Conservation (phyloP, 2,113 vertebrate species). For the Hassar affinis region DNA sequence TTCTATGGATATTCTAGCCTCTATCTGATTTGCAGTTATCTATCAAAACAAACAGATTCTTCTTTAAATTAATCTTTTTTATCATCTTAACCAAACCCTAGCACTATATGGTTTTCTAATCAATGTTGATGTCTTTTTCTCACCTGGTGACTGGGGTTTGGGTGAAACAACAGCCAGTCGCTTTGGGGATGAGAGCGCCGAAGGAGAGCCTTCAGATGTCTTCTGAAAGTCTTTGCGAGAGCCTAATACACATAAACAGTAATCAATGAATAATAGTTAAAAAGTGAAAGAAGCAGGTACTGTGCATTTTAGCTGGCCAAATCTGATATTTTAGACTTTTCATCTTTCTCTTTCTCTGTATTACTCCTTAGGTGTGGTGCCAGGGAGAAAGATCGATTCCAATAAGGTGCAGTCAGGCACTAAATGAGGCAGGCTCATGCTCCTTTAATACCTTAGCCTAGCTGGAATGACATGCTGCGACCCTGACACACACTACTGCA, state of each 20-base stretch:
- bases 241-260: slow-evolving; percentile 54
- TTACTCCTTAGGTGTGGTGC: not conserved
- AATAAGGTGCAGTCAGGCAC: slow-evolving; percentile 48
- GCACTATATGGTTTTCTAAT: not conserved
- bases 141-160: slow-evolving; percentile 85
- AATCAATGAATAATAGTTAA: not conserved
- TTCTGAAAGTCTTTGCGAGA: slow-evolving; percentile 80
- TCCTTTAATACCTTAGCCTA: slow-evolving; percentile 19
- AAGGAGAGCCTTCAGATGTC: slow-evolving; percentile 73
- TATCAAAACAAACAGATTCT: not conserved
- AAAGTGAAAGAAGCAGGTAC: not conserved
- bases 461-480: slow-evolving; percentile 30
- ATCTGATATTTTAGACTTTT: not conserved
- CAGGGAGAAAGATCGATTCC: slow-evolving; percentile 46
- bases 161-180: slow-evolving; percentile 68
- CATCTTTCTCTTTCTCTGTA: not conserved
- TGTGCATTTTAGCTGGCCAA: not conserved
- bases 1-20: not conserved
- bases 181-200: slow-evolving; percentile 80
- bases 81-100: not conserved
- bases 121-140: not conserved
- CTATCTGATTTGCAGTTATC: not conserved
- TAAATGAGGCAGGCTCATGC: slow-evolving; percentile 40
- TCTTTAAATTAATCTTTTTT: not conserved
- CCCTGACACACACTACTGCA: slow-evolving; percentile 31